Evolutionary conservation across 2,113 vertebrate genomes (phyloP).

Genomic region (Heterotis niloticus): DNA sequence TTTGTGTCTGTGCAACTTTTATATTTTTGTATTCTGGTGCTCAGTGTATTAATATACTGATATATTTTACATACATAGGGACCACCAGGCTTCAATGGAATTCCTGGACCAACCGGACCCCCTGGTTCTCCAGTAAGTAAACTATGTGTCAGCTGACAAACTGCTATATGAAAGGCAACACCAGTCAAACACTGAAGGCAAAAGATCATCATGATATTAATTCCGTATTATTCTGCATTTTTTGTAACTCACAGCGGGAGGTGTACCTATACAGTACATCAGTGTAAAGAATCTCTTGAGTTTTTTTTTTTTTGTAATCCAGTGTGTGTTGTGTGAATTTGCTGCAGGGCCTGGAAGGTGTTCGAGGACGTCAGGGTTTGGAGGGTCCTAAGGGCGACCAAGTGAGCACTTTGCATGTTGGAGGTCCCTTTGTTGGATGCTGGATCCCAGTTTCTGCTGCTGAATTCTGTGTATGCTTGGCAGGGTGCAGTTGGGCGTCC

Average conservation of each 20-base stretch:
- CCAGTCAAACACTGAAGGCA: background rate
- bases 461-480: constrained; percentile 10
- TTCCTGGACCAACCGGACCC: constrained; percentile 68
- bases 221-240: background rate
- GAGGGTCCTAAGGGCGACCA: constrained; percentile 64
- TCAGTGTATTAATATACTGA: constrained; percentile 9
- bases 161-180: background rate
- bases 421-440: background rate
- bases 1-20: no score
- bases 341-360: constrained; percentile 65
- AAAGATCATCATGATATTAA: background rate
- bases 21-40: background rate
- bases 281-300: background rate
- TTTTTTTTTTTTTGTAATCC: background rate
- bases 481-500: constrained; percentile 60
- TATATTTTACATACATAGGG: constrained; percentile 49
- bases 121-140: constrained; percentile 63
- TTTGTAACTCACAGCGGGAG: background rate
- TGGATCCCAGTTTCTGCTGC: background rate
- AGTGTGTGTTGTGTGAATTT: constrained; percentile 17
- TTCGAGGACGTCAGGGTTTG: constrained; percentile 63
- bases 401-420: constrained; percentile 48
- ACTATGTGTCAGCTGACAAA: background rate
- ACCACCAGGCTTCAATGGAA: constrained; percentile 68
- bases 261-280: background rate